phyloP scores from a whole-genome alignment of 2,797 vertebrate species.

The Sebastes kiyomatsui region DNA sequence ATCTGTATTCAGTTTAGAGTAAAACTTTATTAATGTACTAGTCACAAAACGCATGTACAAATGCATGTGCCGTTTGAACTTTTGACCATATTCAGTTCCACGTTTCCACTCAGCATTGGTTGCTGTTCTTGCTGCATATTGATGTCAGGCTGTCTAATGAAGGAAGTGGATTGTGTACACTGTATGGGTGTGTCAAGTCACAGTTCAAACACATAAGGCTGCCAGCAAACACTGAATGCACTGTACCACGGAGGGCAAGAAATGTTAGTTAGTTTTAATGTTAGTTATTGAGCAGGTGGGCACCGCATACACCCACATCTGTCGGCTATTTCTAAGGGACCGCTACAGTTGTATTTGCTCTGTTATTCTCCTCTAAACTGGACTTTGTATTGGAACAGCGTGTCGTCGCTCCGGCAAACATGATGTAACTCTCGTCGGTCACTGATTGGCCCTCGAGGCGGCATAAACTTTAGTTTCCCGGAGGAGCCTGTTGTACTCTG shows the following conservation, averaged over 20 bases:
- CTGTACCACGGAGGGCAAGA: not conserved
- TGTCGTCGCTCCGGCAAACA: constrained; percentile 40
- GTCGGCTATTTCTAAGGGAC: constrained; percentile 1
- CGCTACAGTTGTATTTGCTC: constrained; percentile 57
- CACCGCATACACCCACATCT: not conserved
- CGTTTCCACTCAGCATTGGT: constrained; percentile 3
- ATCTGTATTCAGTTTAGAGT: not conserved
- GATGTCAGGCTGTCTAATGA: constrained; percentile 62
- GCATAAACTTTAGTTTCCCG: constrained; percentile 72
- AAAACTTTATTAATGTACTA: not conserved
- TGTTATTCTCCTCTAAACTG: constrained; percentile 49
- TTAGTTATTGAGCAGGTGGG: constrained; percentile 12
- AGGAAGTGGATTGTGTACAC: constrained; percentile 78
- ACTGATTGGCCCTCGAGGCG: constrained; percentile 71
- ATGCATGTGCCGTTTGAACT: constrained; percentile 30
- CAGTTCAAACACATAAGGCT: constrained; percentile 63
- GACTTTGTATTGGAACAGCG: constrained; percentile 71
- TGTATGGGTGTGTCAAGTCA: constrained; percentile 74
- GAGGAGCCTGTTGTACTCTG: constrained; percentile 77
- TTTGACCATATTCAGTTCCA: constrained; percentile 24
- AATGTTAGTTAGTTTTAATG: not conserved
- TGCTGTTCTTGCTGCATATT: constrained; percentile 29
- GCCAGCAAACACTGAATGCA: constrained; percentile 42
- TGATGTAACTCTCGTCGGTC: constrained; percentile 65
- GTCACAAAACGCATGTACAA: not conserved